Conservation (phyloP, 2,888 invertebrate genomes). For the Digitonthophagus gazella region DNA sequence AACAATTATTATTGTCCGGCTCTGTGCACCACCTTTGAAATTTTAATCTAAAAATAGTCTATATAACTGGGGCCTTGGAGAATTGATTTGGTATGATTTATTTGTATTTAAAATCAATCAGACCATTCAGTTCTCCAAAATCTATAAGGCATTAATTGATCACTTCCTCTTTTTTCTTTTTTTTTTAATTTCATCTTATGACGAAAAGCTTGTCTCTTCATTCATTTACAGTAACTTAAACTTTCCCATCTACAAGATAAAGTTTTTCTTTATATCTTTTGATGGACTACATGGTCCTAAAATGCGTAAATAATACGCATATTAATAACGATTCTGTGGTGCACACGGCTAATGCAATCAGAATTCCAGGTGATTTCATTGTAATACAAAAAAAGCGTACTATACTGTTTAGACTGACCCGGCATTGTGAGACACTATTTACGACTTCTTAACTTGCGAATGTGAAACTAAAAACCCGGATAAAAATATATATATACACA, state of each 20-base stretch:
- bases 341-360: slow-evolving; percentile 38
- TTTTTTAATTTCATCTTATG: not conserved
- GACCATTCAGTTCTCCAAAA: not conserved
- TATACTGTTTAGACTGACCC: slow-evolving; percentile 46
- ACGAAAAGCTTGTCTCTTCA: not conserved
- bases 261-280: not conserved
- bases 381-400: not conserved
- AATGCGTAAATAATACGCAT: slow-evolving; percentile 12
- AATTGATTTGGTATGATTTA: not conserved
- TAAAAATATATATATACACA: slow-evolving; percentile 1
- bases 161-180: slow-evolving; percentile 4
- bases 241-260: not conserved
- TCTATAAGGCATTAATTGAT: no score
- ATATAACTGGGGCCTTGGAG: no score
- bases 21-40: slow-evolving; percentile 40
- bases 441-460: slow-evolving; percentile 28
- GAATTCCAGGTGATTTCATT: slow-evolving; percentile 37
- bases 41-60: not conserved
- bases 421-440: slow-evolving; percentile 42
- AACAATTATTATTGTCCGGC: slow-evolving; percentile 32
- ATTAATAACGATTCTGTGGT: slow-evolving; percentile 27
- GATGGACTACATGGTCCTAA: not conserved
- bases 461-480: slow-evolving; percentile 18
- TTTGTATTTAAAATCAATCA: not conserved
- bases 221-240: not conserved